Base-by-base conservation (phyloP, 1,140 invertebrate species). In the Aleiodes sp. region DNA sequence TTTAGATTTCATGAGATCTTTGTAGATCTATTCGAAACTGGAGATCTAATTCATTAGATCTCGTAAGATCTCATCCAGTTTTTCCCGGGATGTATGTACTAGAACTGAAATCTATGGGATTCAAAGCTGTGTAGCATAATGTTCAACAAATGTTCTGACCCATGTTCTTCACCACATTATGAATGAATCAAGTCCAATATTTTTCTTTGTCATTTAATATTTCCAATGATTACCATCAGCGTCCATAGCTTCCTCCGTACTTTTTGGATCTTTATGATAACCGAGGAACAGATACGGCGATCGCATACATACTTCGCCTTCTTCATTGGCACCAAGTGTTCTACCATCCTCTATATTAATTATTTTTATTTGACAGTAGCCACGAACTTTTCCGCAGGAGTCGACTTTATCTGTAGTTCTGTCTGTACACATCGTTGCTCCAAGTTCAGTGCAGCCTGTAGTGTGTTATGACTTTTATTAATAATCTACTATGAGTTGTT, bases 181-280 rank as follows among this genome's bases (percentile, higher is more conserved):
- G 3, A 41, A n/a, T n/a, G 3, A 41, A n/a, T 8, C 3, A 6
- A 41, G 14, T 3, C 39, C 3, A n/a, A 16, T 8, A 19, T n/a
- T 46, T 46, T 46, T 46, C n/a, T 2, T 16, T n/a, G 14, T 46
- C 14, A 2, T 16, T 16, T 16, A 46, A 16, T 19, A 10, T 16
- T 46, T 16, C 2, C 16, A 2, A 52, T 9, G 46, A 2, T 63
- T n/a, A 63, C 87, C 87, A 68, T 89, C 84, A 10, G 73, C 70
- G 37, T 86, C 84, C 10, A 90, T 80, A 1, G 78, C 83, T 24
- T 86, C 84, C 3, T 78, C 80, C 0, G 90, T 91, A 14, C 88
- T 88, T 64, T 88, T 78, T 2, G 83, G 78, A 70, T 88, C 84
- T 2, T 80, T 83, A 28, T 86, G 85, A 73, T 88, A 88, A 4